Evolutionary conservation across 2,888 invertebrate species (phyloP).

Genomic region (Carterocephalus palaemon): DNA sequence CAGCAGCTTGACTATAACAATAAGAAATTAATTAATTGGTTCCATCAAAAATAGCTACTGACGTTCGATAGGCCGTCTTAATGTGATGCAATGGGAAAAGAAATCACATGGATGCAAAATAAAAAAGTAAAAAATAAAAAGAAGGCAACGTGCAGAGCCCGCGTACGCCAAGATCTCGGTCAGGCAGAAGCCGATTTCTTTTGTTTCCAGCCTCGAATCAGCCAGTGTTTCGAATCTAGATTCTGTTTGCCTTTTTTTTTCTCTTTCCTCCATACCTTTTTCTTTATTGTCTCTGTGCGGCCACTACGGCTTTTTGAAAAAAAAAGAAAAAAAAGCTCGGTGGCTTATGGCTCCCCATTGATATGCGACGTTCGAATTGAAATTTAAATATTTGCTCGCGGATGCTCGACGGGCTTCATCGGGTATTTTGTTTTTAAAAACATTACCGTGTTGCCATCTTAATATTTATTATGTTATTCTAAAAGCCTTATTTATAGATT

Average conservation of each 20-base stretch:
- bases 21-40: conserved; percentile 38
- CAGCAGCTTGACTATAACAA: too few relatives aligned
- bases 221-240: conserved; percentile 78
- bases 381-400: conserved; percentile 78
- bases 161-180: conserved; percentile 77
- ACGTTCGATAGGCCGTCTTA: conserved; percentile 69
- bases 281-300: conserved; percentile 76
- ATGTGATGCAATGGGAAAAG: conserved; percentile 74
- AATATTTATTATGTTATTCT: conserved; percentile 67
- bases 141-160: conserved; percentile 61
- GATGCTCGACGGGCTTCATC: conserved; percentile 68
- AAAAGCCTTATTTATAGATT: conserved; percentile 25
- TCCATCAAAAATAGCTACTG: conserved; percentile 66
- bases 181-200: conserved; percentile 75
- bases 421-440: conserved; percentile 63
- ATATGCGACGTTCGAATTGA: conserved; percentile 78
- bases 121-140: conserved; percentile 56
- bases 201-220: conserved; percentile 76
- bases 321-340: conserved; percentile 58
- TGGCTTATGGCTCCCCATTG: conserved; percentile 79
- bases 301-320: conserved; percentile 57
- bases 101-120: conserved; percentile 69
- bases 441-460: conserved; percentile 66
- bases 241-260: conserved; percentile 67
- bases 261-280: conserved; percentile 65